Percentiles rank a stretch among this genome's conserved stretches.
Evolutionary conservation across 1,140 invertebrate species (phyloP).

Genomic region (Panagrolaimus sp.): DNA sequence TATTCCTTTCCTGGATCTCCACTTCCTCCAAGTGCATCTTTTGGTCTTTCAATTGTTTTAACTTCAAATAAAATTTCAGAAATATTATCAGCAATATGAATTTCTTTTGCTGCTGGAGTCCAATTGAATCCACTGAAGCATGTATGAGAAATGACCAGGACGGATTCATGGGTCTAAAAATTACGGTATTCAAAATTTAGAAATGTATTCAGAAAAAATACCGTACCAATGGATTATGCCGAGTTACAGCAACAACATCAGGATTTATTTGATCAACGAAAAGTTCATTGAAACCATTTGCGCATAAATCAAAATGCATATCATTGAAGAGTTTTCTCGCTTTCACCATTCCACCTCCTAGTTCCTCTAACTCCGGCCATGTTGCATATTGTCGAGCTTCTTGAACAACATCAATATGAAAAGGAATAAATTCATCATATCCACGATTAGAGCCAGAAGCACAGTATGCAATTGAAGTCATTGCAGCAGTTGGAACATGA

Average conservation of each 20-base stretch:
- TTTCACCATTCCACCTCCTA: conserved; percentile 70
- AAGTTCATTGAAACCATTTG: conserved; percentile 76
- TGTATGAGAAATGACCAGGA: conserved; percentile 82
- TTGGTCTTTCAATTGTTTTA: conserved; percentile 56
- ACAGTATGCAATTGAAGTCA: conserved; percentile 86
- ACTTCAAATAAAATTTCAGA: conserved; percentile 82
- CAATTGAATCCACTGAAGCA: conserved; percentile 73
- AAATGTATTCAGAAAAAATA: no score
- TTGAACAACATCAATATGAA: conserved; percentile 93
- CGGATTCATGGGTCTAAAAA: conserved; percentile 77
- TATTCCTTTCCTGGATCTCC: not conserved
- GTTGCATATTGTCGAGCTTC: conserved; percentile 77
- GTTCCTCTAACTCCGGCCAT: conserved; percentile 68
- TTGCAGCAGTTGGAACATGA: conserved; percentile 76
- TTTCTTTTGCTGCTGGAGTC: conserved; percentile 57
- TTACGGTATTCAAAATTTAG: no score
- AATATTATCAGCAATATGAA: conserved; percentile 65
- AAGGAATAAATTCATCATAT: conserved; percentile 92
- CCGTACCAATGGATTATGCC: conserved; percentile 82
- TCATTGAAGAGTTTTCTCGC: conserved; percentile 79
- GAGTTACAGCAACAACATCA: conserved; percentile 85
- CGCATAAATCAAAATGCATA: conserved; percentile 75
- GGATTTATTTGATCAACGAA: conserved; percentile 91
- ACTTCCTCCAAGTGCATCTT: conserved; percentile 15
- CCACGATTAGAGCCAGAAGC: conserved; percentile 87